Percentiles rank a stretch among this genome's conserved stretches.
phyloP scores from a whole-genome alignment of 35 echinoderm and acorn worm species.

The Lytechinus pictus region DNA sequence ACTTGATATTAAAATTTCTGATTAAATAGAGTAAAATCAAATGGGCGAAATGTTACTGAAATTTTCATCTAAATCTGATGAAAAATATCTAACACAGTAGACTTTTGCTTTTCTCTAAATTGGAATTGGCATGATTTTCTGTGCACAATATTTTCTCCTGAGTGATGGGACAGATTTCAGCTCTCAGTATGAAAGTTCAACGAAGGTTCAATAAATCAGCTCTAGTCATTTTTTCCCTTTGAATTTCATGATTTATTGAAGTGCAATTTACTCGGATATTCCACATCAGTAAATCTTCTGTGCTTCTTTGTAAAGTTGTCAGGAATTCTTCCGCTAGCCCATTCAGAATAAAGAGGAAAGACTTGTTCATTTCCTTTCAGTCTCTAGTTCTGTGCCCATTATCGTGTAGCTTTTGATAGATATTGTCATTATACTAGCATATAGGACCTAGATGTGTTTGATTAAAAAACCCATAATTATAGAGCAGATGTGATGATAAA shows the following conservation, averaged over 20 bases:
- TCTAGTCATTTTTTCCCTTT: background rate
- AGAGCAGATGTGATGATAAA: background rate
- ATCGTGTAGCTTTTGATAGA: background rate
- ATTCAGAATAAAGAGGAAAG: background rate
- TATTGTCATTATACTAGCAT: background rate
- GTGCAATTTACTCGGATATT: constrained; percentile 7
- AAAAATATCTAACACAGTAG: no score
- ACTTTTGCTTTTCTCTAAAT: no score
- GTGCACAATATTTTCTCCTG: background rate
- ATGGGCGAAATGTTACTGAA: no score
- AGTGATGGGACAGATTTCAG: background rate
- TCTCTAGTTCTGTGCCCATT: background rate
- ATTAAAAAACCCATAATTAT: background rate
- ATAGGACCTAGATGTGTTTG: background rate
- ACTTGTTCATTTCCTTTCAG: background rate
- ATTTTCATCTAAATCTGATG: no score
- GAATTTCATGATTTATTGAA: constrained; percentile 5
- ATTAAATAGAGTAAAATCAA: no score
- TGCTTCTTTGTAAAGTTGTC: background rate
- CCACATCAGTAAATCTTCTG: constrained; percentile 9
- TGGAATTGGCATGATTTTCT: no score
- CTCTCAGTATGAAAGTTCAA: background rate
- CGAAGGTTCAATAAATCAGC: background rate
- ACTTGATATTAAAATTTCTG: no score
- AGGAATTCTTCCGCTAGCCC: background rate